A percentile compares a stretch with the other conserved stretches of the same genome.
Evolutionary conservation across 2,888 invertebrate genomes (phyloP).

Genomic region (Drosophila antonietae): DNA sequence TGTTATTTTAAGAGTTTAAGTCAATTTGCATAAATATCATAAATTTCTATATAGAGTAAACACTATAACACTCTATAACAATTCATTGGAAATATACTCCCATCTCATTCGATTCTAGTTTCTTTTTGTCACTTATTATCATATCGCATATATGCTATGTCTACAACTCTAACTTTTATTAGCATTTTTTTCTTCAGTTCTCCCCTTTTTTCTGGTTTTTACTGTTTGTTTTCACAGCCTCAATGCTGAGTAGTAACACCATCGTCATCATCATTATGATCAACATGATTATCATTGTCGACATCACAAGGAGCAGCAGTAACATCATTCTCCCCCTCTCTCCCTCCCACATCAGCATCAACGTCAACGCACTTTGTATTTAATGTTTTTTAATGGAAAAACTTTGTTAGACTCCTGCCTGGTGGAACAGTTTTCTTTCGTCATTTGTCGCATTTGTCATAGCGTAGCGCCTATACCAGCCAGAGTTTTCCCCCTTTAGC

Average conservation of each 20-base stretch:
- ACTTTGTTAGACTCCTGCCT: conserved; percentile 59
- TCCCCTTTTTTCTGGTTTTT: conserved; percentile 47
- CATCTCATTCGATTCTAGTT: not conserved
- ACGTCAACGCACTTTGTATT: conserved; percentile 66
- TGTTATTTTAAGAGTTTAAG: too few relatives aligned
- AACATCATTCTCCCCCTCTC: not conserved
- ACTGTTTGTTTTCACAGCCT: conserved; percentile 56
- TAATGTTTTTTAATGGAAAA: conserved; percentile 71
- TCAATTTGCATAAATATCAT: too few relatives aligned
- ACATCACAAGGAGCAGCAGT: not conserved
- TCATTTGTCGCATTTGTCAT: conserved; percentile 62
- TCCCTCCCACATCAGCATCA: conserved; percentile 26
- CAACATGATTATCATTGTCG: conserved; percentile 16
- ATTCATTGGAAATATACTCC: not conserved
- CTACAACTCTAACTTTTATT: conserved; percentile 26
- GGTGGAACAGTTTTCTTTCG: conserved; percentile 52
- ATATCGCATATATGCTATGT: not conserved
- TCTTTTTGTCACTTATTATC: not conserved
- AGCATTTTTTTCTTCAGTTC: conserved; percentile 12
- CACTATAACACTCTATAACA: too few relatives aligned
- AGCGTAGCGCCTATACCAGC: conserved; percentile 40
- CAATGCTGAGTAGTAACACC: conserved; percentile 23
- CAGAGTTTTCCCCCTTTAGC: conserved; percentile 16
- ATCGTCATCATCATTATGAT: conserved; percentile 11
- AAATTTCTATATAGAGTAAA: too few relatives aligned